A percentile compares a stretch with the other conserved stretches of the same genome.
phyloP scores from a whole-genome alignment of 2,888 invertebrate genomes.

The Aphidius colemani region DNA sequence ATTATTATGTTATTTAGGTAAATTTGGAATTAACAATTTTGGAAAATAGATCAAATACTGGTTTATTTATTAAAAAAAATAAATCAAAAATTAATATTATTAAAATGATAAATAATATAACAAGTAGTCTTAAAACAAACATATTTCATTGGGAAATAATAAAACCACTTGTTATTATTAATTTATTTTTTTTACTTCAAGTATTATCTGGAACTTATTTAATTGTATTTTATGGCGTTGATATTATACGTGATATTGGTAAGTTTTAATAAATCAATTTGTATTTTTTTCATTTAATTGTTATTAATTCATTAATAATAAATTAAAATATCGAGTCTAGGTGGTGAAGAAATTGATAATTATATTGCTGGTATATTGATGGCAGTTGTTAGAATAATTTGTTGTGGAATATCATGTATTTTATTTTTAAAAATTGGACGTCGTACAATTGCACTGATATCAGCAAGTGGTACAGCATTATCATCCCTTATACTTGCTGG shows the following conservation, averaged over 20 bases:
- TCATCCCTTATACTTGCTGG: constrained; percentile 68
- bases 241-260: constrained; percentile 68
- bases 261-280: constrained; percentile 24
- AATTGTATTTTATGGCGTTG: constrained; percentile 79
- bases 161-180: constrained; percentile 75
- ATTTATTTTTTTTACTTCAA: constrained; percentile 74
- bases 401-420: constrained; percentile 70
- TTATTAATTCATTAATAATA: constrained; percentile 57
- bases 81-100: constrained; percentile 33
- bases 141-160: constrained; percentile 68
- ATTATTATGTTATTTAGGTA: constrained; percentile 36
- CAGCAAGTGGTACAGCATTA: constrained; percentile 70
- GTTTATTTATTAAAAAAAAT: constrained; percentile 38
- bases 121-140: constrained; percentile 37
- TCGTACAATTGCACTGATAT: constrained; percentile 69
- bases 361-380: constrained; percentile 72
- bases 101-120: constrained; percentile 35
- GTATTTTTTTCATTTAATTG: constrained; percentile 5
- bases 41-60: constrained; percentile 40
- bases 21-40: constrained; percentile 43
- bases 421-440: constrained; percentile 70
- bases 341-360: constrained; percentile 51
- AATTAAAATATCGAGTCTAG: constrained; percentile 8
- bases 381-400: constrained; percentile 69
- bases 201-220: constrained; percentile 77